Evolutionary conservation across 1,140 invertebrate species (phyloP).

Genomic region (Phymastichus coffea): DNA sequence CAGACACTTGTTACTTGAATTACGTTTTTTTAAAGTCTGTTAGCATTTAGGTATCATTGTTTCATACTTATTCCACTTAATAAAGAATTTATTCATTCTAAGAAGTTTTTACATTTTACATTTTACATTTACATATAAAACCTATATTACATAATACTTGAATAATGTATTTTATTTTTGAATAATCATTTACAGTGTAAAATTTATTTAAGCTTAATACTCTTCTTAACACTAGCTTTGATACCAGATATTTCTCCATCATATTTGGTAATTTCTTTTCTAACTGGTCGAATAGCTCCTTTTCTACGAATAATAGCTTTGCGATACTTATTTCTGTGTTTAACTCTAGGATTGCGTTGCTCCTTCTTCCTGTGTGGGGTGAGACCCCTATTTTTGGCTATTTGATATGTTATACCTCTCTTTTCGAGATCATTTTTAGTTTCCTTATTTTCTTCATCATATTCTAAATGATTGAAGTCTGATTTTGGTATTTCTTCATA

Average conservation of each 20-base stretch:
- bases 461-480: not conserved
- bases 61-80: conserved; percentile 42
- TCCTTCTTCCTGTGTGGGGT: conserved; percentile 88
- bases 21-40: conserved; percentile 34
- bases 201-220: conserved; percentile 82
- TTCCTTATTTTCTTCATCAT: conserved; percentile 18
- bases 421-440: conserved; percentile 57
- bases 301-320: conserved; percentile 89
- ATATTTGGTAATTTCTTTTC: conserved; percentile 78
- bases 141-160: too few relatives aligned
- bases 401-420: conserved; percentile 87
- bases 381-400: conserved; percentile 92
- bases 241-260: conserved; percentile 91
- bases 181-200: conserved; percentile 2
- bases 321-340: conserved; percentile 86
- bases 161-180: too few relatives aligned
- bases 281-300: conserved; percentile 79
- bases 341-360: conserved; percentile 89
- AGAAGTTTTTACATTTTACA: conserved; percentile 11
- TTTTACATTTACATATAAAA: not conserved
- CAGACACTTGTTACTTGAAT: conserved; percentile 24
- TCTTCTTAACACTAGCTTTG: conserved; percentile 80
- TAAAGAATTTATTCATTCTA: conserved; percentile 31
- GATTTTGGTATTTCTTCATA: not conserved
- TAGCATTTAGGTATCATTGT: conserved; percentile 37